phyloP scores from a whole-genome alignment of 2,113 vertebrate genomes.

The Cranoglanis bouderius region DNA sequence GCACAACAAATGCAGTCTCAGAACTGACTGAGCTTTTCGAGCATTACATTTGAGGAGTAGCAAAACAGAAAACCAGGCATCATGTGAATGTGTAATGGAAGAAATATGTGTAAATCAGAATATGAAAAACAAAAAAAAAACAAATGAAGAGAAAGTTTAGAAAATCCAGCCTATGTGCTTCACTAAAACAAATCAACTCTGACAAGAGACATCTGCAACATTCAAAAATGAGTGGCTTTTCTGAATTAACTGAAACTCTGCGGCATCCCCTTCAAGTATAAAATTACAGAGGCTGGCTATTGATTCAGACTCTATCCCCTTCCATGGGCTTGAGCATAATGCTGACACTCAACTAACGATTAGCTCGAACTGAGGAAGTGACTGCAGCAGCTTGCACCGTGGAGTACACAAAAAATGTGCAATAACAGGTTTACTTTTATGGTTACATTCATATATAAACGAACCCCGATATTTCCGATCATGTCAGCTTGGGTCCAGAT shows the following conservation, averaged over 20 bases:
- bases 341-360: slow-evolving; percentile 30
- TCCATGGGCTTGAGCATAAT: not conserved
- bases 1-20: not conserved
- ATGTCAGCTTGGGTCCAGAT: not conserved
- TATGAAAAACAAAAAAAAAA: not conserved
- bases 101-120: too few relatives aligned
- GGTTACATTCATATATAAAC: not conserved
- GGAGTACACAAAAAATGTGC: not conserved
- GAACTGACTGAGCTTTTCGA: not conserved
- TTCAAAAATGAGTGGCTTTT: not conserved
- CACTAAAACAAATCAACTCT: not conserved
- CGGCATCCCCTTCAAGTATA: not conserved
- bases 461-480: not conserved
- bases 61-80: not conserved
- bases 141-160: not conserved
- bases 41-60: not conserved
- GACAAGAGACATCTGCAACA: not conserved
- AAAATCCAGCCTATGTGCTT: not conserved
- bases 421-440: not conserved
- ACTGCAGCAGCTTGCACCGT: not conserved
- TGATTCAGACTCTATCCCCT: slow-evolving; percentile 7
- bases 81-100: not conserved
- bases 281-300: slow-evolving; percentile 4
- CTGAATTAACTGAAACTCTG: not conserved
- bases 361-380: not conserved